Base-by-base conservation (phyloP, 2,797 vertebrate genomes). In the Macropodus opercularis region DNA sequence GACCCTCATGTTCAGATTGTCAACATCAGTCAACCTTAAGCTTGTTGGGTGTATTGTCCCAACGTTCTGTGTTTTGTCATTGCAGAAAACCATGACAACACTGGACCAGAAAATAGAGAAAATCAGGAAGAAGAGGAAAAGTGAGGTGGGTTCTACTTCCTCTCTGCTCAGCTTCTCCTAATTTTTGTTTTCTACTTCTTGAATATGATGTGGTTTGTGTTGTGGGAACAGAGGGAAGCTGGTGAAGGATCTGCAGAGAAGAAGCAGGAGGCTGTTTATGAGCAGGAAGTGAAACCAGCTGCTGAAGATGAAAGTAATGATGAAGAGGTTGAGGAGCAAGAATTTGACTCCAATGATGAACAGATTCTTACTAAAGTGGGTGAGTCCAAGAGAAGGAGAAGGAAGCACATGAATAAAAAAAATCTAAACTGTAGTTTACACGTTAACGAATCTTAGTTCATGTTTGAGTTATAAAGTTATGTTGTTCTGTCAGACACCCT, bases 91-190 rank as follows among this genome's bases (percentile, higher is more conserved):
- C 5, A 87, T 91, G 4, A 98, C 96, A 1, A 99, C 95, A 0
- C 77, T 99, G 75, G 96, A 99, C 48, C 94, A 98, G 82, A 99
- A 99, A 87, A 99, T 99, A 5, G 96, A 97, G 56, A 94, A 94
- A 83, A 92, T 99, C 55, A 87, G 97, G 18, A 95, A 95, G 88
- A 93, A 93, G 47, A 94, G 96, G 74, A 96, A 93, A 75, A 81
- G 83, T 0, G 94, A 96, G 94, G 97, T 98, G 52, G 87, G 90
- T 44, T 8, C 8, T n/a, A 24, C 40, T 34, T n/a, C 22, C 32
- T 43, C 26, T 34, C 8, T 18, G 19, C 6, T 23, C 19, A 35
- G 17, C 9, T 17, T 29, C 21, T 15, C 5, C 13, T 48, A 32
- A 3, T 8, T 18, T 15, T 18, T 13, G 7, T 12, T 3, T 24